Conservation (phyloP, 2,797 vertebrate genomes). For the Chrosomus eos region DNA sequence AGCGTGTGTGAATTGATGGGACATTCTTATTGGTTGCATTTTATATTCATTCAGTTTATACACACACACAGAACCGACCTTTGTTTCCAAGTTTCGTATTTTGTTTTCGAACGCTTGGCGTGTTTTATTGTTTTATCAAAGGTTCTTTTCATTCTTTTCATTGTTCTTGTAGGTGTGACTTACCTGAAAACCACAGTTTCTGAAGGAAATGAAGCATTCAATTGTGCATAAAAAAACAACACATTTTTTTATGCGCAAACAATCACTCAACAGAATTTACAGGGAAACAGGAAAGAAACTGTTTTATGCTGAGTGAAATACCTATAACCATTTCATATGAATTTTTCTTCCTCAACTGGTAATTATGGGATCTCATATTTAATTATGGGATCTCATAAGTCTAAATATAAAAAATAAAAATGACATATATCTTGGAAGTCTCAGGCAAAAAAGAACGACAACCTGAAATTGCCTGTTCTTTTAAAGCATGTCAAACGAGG, state of each 20-base stretch:
- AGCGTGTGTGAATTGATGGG: background rate
- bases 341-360: constrained; percentile 4
- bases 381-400: too few relatives aligned
- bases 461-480: too few relatives aligned
- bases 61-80: background rate
- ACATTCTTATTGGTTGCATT: background rate
- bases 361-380: background rate
- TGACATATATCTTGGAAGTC: too few relatives aligned
- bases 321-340: background rate
- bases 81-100: background rate
- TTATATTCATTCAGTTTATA: background rate
- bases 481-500: background rate
- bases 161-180: background rate
- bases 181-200: background rate
- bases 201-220: background rate
- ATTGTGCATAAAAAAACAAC: background rate
- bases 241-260: background rate
- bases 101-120: background rate
- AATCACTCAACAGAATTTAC: background rate
- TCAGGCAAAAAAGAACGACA: too few relatives aligned
- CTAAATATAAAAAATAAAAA: too few relatives aligned
- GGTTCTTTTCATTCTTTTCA: background rate
- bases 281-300: constrained; percentile 1
- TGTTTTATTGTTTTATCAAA: background rate
- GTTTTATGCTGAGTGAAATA: background rate